Percentiles rank a stretch among this genome's conserved stretches.
phyloP scores from a whole-genome alignment of 2,888 invertebrate genomes.

The Ephialtes manifestator region DNA sequence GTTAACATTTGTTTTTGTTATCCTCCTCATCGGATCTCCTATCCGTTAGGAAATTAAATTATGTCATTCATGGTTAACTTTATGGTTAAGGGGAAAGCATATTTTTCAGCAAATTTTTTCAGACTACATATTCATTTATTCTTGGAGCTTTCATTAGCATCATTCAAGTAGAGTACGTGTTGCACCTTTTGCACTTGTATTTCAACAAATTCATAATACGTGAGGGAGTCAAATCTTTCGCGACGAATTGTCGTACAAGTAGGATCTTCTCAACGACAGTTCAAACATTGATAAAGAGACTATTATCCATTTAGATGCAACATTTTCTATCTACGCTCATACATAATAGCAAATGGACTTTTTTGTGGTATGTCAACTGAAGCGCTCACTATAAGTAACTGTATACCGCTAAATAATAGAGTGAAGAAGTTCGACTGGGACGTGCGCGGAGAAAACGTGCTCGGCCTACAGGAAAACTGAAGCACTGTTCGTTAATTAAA shows the following conservation, averaged over 20 bases:
- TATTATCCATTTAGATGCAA: not conserved
- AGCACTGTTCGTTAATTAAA: slow-evolving; percentile 2
- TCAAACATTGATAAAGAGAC: not conserved
- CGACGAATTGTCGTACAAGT: not conserved
- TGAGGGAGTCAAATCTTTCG: too few species aligned
- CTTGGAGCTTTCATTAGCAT: too few species aligned
- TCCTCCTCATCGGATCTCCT: too few species aligned
- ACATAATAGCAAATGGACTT: not conserved
- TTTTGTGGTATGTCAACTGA: too few species aligned
- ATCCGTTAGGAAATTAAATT: too few species aligned
- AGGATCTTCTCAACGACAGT: not conserved
- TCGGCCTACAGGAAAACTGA: not conserved
- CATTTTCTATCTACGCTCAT: not conserved
- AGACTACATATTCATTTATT: too few species aligned
- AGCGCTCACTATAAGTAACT: not conserved
- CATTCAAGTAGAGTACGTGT: not conserved
- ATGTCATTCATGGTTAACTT: too few species aligned
- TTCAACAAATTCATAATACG: not conserved
- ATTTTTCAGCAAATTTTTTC: too few species aligned
- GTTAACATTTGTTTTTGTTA: too few species aligned
- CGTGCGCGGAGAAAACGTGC: not conserved
- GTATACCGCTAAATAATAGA: not conserved
- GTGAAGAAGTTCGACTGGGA: slow-evolving; percentile 1
- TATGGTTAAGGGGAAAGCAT: too few species aligned
- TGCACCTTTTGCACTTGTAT: not conserved